A percentile compares a stretch with the other conserved stretches of the same genome.
These are phyloP conservation scores for Melanchra persicariae DNA, from an alignment of 2,888 invertebrate species.

Conservation along the genomic window DNA sequence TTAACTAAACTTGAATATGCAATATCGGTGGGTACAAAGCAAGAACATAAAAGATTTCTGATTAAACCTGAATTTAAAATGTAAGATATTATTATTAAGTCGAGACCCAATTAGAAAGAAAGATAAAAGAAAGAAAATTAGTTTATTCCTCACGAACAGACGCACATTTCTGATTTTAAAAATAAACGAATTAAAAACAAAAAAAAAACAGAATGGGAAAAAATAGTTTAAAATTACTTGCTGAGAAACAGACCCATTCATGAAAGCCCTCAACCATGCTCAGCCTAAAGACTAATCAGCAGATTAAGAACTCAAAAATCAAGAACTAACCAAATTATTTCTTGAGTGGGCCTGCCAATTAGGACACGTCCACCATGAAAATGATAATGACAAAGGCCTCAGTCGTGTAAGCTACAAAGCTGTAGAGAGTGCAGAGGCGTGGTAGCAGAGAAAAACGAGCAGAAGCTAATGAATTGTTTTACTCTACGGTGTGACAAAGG, in stretches of 20 bases:
- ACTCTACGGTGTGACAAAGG: not conserved
- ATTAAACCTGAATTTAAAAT: not conserved
- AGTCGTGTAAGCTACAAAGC: not conserved
- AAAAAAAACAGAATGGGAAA: no score
- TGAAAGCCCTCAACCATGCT: no score
- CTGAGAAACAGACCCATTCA: no score
- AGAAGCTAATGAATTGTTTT: conserved; percentile 9
- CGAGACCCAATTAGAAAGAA: not conserved
- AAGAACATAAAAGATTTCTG: not conserved
- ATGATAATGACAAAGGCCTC: conserved; percentile 11
- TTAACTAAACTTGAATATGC: not conserved
- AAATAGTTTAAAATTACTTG: no score
- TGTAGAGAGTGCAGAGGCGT: not conserved
- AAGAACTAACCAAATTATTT: no score
- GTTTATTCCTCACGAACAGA: no score
- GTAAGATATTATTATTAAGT: conserved; percentile 1
- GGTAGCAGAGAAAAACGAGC: not conserved
- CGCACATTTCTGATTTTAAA: no score
- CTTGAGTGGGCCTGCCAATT: no score
- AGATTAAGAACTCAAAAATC: no score
- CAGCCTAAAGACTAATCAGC: no score
- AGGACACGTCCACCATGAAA: not conserved
- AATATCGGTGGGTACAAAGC: not conserved
- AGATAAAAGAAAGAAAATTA: no score
- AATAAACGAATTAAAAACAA: no score